phyloP scores from a whole-genome alignment of 2,888 invertebrate genomes.

The Choreutis nemorana region DNA sequence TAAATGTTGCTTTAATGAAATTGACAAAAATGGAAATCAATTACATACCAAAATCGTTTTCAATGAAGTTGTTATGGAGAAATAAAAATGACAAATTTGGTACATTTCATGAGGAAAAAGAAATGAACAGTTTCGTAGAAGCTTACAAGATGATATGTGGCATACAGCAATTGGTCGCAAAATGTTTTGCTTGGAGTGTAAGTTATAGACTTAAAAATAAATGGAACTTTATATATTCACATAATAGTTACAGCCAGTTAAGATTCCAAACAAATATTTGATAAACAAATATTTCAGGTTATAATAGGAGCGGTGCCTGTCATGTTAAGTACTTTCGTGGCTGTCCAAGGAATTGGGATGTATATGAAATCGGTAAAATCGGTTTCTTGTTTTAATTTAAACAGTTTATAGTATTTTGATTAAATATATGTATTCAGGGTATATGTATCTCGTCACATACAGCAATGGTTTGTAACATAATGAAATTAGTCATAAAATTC shows the following conservation, averaged over 20 bases:
- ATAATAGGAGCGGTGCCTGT: constrained; percentile 17
- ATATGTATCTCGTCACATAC: no score
- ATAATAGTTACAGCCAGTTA: neutral
- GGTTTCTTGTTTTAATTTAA: constrained; percentile 5
- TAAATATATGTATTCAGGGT: no score
- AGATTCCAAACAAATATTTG: no score
- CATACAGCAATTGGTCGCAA: constrained; percentile 19
- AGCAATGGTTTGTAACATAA: no score
- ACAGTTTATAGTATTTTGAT: no score
- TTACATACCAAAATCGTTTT: constrained; percentile 28
- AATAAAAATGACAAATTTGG: no score
- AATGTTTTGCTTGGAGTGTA: constrained; percentile 26
- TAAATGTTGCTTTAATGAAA: constrained; percentile 38
- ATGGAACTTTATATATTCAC: neutral
- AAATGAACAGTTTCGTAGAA: constrained; percentile 18
- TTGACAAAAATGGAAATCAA: constrained; percentile 22
- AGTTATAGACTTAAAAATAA: constrained; percentile 12
- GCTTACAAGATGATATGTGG: constrained; percentile 25
- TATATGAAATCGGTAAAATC: constrained; percentile 26
- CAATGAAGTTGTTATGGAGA: constrained; percentile 18
- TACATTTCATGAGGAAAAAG: constrained; percentile 21
- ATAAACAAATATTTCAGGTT: constrained; percentile 19
- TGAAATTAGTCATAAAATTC: no score
- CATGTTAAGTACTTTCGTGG: constrained; percentile 24
- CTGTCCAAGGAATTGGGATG: constrained; percentile 26